A percentile compares a stretch with the other conserved stretches of the same genome.
These are phyloP conservation scores for Galago senegalensis DNA, from an alignment of 2,797 vertebrate genomes.

Conservation along the genomic window DNA sequence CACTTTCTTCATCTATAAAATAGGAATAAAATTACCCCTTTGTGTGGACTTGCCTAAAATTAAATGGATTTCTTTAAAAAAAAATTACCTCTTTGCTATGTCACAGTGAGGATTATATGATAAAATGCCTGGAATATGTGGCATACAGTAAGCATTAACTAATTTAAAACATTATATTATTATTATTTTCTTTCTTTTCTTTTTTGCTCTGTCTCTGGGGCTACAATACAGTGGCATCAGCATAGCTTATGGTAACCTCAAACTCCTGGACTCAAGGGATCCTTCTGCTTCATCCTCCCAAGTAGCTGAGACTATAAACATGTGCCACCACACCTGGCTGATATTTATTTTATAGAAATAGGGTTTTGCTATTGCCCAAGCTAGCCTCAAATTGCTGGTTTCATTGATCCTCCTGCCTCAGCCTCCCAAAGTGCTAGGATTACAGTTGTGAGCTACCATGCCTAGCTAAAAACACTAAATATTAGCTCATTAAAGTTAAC, in stretches of 20 bases:
- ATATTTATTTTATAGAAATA: background rate
- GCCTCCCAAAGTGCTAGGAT: background rate
- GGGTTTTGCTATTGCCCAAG: background rate
- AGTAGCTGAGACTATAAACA: background rate
- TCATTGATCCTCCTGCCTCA: background rate
- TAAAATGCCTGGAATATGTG: background rate
- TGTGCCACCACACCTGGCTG: background rate
- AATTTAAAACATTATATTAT: background rate
- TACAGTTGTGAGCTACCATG: background rate
- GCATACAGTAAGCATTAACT: background rate
- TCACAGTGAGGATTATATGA: background rate
- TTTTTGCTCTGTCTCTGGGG: background rate
- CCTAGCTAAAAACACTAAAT: background rate
- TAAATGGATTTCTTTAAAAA: no score
- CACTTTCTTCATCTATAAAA: slow-evolving; percentile 51
- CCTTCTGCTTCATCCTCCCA: background rate
- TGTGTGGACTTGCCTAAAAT: no score
- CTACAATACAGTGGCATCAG: background rate
- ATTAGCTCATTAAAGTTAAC: background rate
- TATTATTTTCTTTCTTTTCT: background rate
- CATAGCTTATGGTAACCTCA: background rate
- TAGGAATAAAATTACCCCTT: slow-evolving; percentile 29
- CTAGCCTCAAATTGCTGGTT: background rate
- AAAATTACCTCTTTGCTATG: slow-evolving; percentile 16
- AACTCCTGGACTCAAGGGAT: background rate